phyloP scores from a whole-genome alignment of 2,888 invertebrate species.

The Sthenelais limicola region DNA sequence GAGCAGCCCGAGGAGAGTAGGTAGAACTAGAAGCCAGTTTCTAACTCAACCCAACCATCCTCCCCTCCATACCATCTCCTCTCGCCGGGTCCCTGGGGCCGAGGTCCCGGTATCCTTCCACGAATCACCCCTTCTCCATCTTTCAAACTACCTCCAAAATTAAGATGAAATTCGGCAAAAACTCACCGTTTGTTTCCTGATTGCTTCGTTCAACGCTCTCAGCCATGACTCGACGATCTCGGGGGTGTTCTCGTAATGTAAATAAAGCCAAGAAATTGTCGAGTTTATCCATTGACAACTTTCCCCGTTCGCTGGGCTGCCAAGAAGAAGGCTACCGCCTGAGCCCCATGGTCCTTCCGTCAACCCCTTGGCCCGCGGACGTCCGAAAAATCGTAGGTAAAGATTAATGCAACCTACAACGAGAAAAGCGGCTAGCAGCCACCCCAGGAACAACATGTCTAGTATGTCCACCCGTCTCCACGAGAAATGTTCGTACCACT shows the following conservation, averaged over 20 bases:
- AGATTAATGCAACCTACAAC: conserved; percentile 64
- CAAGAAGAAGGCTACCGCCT: neutral
- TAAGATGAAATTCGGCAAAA: no score
- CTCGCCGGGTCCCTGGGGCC: no score
- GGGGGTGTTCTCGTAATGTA: conserved; percentile 65
- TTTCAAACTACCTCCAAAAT: no score
- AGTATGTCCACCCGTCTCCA: conserved; percentile 66
- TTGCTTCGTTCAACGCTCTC: conserved; percentile 71
- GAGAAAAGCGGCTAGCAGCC: conserved; percentile 65
- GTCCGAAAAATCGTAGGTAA: conserved; percentile 64
- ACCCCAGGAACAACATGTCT: conserved; percentile 67
- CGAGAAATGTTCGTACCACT: conserved; percentile 63
- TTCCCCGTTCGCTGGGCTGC: conserved; percentile 53
- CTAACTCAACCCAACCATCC: no score
- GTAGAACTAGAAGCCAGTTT: no score
- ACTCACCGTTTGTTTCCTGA: conserved; percentile 62
- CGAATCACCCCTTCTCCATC: no score
- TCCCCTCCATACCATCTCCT: no score
- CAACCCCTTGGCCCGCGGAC: conserved; percentile 59
- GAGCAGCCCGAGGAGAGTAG: no score
- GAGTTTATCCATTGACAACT: conserved; percentile 69
- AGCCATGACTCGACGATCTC: conserved; percentile 72
- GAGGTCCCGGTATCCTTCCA: no score
- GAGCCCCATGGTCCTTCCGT: conserved; percentile 9
- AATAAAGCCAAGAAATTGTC: conserved; percentile 67